Evolutionary conservation across 2,888 invertebrate species (phyloP), one percentile per base, ranked within the genome.

Genomic region (Alloplasta piceator): DNA sequence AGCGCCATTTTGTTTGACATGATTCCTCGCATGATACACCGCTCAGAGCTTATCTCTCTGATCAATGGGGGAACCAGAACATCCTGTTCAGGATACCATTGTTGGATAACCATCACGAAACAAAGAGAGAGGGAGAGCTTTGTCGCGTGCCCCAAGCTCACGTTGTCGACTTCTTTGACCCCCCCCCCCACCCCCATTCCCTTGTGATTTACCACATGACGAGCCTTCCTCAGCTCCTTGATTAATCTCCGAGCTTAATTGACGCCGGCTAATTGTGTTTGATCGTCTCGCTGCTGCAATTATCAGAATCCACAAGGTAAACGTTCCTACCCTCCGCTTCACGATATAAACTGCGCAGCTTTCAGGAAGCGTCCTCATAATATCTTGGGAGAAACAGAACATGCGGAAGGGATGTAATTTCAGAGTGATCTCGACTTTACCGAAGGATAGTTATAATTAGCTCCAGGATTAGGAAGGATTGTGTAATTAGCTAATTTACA

Each of bases 231-330:
- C n/a, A n/a, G n/a, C 56, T 74, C 70, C 77, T 81, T 81, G 80
- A 77, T 81, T 81, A 77, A 81, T 74, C 52, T 67, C 52, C 58
- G 46, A 26, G 58, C 56, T 61, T 73, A 81, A 77, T 77, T 77
- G 73, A 68, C 72, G 52, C 73, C 72, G 39, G 50, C 72, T 76
- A 80, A 80, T 80, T 76, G 72, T 76, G 76, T 80, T 80, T 81
- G 77, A 81, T 81, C 80, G 63, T 60, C 48, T 66, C 64, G n/a
- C n/a, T n/a, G 66, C 55, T 41, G 67, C 61, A 7, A 68, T 58
- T 63, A 38, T 58, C 73, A 43, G 50, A 58, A 43, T 64, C 52
- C 73, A 68, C 58, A 73, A 16, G 68, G 68, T 56, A 50, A 50
- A n/a, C 43, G 64, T 68, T 16, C n/a, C n/a, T n/a, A n/a, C 72